phyloP scores from a whole-genome alignment of 64 coral and sea anemone species.

The Anthopleura sola region DNA sequence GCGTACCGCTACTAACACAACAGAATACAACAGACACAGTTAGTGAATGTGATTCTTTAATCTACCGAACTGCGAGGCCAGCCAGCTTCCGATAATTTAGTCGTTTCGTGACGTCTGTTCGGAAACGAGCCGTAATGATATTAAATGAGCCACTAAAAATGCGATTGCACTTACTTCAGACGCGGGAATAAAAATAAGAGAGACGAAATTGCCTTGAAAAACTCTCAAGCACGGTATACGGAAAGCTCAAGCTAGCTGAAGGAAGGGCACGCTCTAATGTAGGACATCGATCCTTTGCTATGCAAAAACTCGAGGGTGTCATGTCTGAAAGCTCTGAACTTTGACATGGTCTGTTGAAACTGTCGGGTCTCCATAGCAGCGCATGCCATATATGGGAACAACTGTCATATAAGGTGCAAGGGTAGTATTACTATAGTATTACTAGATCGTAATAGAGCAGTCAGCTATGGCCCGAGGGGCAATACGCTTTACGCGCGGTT shows the following conservation, averaged over 20 bases:
- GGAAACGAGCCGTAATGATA: conserved; percentile 21
- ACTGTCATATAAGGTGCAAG: conserved; percentile 89
- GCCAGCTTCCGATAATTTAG: conserved; percentile 14
- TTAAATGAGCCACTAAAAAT: conserved; percentile 24
- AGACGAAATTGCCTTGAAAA: background rate
- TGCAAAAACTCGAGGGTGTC: conserved; percentile 95
- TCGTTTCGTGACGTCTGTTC: conserved; percentile 26
- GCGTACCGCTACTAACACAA: conserved; percentile 16
- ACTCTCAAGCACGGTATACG: background rate
- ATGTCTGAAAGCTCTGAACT: conserved; percentile 99
- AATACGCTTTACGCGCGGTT: conserved; percentile 58
- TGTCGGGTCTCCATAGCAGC: conserved; percentile 92
- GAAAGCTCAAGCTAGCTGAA: conserved; percentile 30
- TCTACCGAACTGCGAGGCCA: conserved; percentile 6
- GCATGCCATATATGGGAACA: conserved; percentile 84
- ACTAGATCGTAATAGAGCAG: conserved; percentile 44
- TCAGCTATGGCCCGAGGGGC: conserved; percentile 47
- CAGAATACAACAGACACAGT: conserved; percentile 15
- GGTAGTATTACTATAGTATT: conserved; percentile 65
- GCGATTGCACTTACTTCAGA: conserved; percentile 10
- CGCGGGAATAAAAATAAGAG: conserved; percentile 7
- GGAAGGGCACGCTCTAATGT: conserved; percentile 43
- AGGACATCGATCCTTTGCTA: conserved; percentile 75
- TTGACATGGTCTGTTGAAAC: conserved; percentile 99
- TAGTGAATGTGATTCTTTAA: conserved; percentile 19